Conservation (phyloP, 1,140 invertebrate genomes). For the Cotesia chilonis region DNA sequence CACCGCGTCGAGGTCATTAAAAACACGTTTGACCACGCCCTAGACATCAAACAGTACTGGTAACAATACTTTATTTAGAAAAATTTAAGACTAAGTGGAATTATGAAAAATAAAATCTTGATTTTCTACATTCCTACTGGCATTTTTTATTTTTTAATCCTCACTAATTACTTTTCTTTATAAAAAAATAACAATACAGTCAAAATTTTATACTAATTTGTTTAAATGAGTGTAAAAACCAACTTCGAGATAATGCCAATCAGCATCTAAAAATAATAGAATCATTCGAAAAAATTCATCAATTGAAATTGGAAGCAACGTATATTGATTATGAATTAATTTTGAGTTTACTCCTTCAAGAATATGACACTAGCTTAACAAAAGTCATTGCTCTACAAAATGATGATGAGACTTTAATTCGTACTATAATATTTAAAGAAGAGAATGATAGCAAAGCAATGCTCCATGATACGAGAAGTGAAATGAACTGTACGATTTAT, state of each 20-base stretch:
- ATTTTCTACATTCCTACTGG: not conserved
- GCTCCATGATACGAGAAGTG: constrained; percentile 39
- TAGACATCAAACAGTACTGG: constrained; percentile 59
- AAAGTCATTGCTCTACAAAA: constrained; percentile 36
- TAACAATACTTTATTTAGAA: constrained; percentile 28
- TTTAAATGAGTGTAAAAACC: constrained; percentile 47
- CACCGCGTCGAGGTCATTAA: constrained; percentile 47
- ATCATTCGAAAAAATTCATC: constrained; percentile 44
- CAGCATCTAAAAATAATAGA: constrained; percentile 50
- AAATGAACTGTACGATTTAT: constrained; percentile 41
- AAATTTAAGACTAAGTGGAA: not conserved
- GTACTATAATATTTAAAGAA: constrained; percentile 36
- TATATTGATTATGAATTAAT: constrained; percentile 37
- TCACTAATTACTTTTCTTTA: not conserved
- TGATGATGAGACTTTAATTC: constrained; percentile 43
- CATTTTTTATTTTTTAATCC: not conserved
- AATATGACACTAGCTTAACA: constrained; percentile 10
- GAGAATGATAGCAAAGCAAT: constrained; percentile 40
- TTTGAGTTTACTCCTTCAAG: constrained; percentile 35
- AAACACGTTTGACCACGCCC: constrained; percentile 54
- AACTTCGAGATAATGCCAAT: constrained; percentile 45
- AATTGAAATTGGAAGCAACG: constrained; percentile 32
- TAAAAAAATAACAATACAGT: not conserved
- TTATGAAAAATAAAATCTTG: not conserved
- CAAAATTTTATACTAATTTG: constrained; percentile 50